phyloP scores from a whole-genome alignment of 2,113 vertebrate genomes.

The Piaya cayana region DNA sequence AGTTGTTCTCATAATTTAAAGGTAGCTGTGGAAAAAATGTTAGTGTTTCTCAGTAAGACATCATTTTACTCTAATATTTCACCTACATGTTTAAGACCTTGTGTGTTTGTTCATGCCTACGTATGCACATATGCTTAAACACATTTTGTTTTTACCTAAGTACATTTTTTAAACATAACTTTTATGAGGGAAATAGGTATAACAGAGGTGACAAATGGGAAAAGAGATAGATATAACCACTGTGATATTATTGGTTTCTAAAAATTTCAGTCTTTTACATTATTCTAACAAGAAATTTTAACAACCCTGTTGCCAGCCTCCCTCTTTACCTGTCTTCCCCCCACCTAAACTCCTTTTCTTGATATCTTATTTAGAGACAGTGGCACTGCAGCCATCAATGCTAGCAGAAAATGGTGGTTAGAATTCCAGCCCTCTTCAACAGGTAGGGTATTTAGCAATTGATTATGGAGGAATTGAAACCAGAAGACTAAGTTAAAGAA shows the following conservation, averaged over 20 bases:
- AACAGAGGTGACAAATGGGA: not conserved
- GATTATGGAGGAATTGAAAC: not conserved
- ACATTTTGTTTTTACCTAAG: not conserved
- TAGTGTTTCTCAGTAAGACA: not conserved
- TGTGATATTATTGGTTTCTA: not conserved
- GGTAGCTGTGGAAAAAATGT: constrained; percentile 5
- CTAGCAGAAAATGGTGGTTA: not conserved
- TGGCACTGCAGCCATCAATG: not conserved
- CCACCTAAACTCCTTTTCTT: not conserved
- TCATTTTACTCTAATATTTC: not conserved
- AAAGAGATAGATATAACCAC: not conserved
- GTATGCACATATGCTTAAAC: not conserved
- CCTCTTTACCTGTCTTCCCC: not conserved
- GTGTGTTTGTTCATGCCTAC: not conserved
- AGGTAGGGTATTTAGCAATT: not conserved
- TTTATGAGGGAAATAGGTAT: not conserved
- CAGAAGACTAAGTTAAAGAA: not conserved
- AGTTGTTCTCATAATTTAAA: not conserved
- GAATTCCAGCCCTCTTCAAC: not conserved
- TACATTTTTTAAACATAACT: not conserved
- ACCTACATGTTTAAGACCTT: not conserved
- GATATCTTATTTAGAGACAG: not conserved
- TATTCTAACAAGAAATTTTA: not conserved
- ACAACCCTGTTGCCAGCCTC: not conserved
- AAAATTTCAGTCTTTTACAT: not conserved